These are phyloP conservation scores for Ictalurus furcatus DNA, from an alignment of 2,113 vertebrate genomes.

Conservation along the genomic window DNA sequence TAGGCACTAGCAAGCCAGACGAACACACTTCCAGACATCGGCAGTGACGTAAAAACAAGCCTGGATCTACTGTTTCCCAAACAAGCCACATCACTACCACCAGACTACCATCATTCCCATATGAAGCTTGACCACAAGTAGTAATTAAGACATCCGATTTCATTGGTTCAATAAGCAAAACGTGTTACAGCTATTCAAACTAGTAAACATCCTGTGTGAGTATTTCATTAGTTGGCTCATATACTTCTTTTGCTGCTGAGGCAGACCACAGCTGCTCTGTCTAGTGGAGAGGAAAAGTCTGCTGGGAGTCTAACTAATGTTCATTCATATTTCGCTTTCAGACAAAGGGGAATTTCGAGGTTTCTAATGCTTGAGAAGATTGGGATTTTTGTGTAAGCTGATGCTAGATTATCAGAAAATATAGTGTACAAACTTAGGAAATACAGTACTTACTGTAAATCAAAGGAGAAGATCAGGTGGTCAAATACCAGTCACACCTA, in stretches of 20 bases:
- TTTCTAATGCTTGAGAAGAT: not conserved
- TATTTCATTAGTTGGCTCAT: slow-evolving; percentile 42
- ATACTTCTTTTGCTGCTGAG: slow-evolving; percentile 21
- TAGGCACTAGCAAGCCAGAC: not conserved
- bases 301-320: not conserved
- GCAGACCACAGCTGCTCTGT: slow-evolving; percentile 6
- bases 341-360: not conserved
- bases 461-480: slow-evolving; percentile 9
- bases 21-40: not conserved
- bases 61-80: slow-evolving; percentile 13
- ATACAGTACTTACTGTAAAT: not conserved
- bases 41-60: slow-evolving; percentile 5
- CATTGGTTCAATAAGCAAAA: slow-evolving; percentile 1
- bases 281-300: not conserved
- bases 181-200: slow-evolving; percentile 8
- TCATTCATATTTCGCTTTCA: slow-evolving; percentile 7
- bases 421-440: not conserved
- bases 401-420: not conserved
- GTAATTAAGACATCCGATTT: slow-evolving; percentile 7
- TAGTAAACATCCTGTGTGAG: slow-evolving; percentile 36
- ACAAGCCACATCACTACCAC: slow-evolving; percentile 15
- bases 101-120: not conserved
- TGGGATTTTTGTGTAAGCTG: not conserved
- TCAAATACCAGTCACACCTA: slow-evolving; percentile 42
- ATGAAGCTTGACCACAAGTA: not conserved